Percentiles rank a stretch among this genome's conserved stretches.
Conservation (phyloP, 1,140 invertebrate genomes). For the Drosophila lowei region DNA sequence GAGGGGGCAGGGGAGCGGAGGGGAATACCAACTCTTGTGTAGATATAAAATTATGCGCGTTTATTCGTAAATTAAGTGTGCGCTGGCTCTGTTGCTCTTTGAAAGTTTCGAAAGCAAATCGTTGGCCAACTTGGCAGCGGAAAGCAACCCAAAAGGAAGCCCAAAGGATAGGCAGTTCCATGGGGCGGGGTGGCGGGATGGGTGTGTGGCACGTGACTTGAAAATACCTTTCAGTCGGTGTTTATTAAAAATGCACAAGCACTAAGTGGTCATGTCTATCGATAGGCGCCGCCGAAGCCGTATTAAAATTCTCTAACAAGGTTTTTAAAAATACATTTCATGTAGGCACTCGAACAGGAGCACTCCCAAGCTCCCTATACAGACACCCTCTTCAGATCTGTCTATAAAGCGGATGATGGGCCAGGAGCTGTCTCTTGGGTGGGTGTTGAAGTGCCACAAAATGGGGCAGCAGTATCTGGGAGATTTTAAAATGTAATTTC, state of each 20-base stretch:
- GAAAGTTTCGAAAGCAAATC: slow-evolving; percentile 59
- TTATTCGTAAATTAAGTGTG: slow-evolving; percentile 80
- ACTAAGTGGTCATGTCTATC: slow-evolving; percentile 71
- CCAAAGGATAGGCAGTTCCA: slow-evolving; percentile 14
- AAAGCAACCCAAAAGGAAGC: slow-evolving; percentile 1
- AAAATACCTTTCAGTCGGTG: slow-evolving; percentile 39
- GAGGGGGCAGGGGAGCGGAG: neutral
- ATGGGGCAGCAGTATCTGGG: too few relatives aligned
- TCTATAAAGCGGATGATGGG: slow-evolving; percentile 12
- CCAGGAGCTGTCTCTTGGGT: neutral
- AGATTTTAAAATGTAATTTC: too few relatives aligned
- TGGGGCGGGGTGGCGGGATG: slow-evolving; percentile 1
- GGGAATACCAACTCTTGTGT: slow-evolving; percentile 52
- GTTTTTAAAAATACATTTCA: slow-evolving; percentile 23
- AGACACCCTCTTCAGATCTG: too few relatives aligned
- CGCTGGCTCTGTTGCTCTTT: slow-evolving; percentile 70
- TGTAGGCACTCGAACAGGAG: slow-evolving; percentile 1
- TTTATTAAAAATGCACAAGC: slow-evolving; percentile 70
- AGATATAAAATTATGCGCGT: slow-evolving; percentile 81
- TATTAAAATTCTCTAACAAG: slow-evolving; percentile 47
- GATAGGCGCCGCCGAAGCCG: slow-evolving; percentile 37
- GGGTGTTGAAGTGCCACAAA: too few relatives aligned
- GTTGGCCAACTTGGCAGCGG: slow-evolving; percentile 42
- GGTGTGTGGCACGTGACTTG: slow-evolving; percentile 18
- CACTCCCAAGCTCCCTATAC: neutral